Conservation (phyloP, 2,888 invertebrate genomes). For the Agrypnus murinus region DNA sequence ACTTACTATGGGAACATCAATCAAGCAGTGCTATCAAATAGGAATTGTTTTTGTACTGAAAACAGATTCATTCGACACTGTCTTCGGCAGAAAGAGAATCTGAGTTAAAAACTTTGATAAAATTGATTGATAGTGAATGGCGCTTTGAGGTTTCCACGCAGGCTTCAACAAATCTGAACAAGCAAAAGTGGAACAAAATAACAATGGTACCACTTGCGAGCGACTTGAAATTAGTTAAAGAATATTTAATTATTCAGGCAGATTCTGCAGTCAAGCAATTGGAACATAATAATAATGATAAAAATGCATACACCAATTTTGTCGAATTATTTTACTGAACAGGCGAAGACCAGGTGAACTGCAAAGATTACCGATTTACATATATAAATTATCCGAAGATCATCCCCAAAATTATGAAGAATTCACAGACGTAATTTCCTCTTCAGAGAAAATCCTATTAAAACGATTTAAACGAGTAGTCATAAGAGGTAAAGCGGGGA, state of each 20-base stretch:
- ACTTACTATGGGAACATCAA: slow-evolving; percentile 47
- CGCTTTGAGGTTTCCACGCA: slow-evolving; percentile 49
- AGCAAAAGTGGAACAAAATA: slow-evolving; percentile 52
- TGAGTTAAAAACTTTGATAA: slow-evolving; percentile 49
- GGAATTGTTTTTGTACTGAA: slow-evolving; percentile 34
- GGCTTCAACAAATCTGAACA: slow-evolving; percentile 40
- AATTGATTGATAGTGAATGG: slow-evolving; percentile 48
- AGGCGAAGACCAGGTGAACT: slow-evolving; percentile 49
- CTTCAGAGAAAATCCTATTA: slow-evolving; percentile 28
- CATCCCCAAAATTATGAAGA: slow-evolving; percentile 32
- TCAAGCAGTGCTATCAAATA: slow-evolving; percentile 52
- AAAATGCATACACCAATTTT: slow-evolving; percentile 38
- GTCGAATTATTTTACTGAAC: slow-evolving; percentile 42
- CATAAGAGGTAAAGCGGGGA: slow-evolving; percentile 33
- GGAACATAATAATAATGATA: slow-evolving; percentile 1
- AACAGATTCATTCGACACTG: slow-evolving; percentile 10
- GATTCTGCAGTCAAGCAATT: neutral
- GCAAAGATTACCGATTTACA: slow-evolving; percentile 13
- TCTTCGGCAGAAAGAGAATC: slow-evolving; percentile 45
- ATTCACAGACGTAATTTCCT: slow-evolving; percentile 8
- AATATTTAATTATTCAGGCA: slow-evolving; percentile 37
- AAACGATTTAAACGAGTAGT: slow-evolving; percentile 38
- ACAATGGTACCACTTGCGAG: slow-evolving; percentile 47
- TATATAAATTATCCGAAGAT: neutral
- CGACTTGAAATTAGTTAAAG: slow-evolving; percentile 48